A percentile compares a stretch with the other conserved stretches of the same genome.
These are phyloP conservation scores for Oscheius sp. DNA, from an alignment of 2,888 invertebrate genomes.

Conservation along the genomic window DNA sequence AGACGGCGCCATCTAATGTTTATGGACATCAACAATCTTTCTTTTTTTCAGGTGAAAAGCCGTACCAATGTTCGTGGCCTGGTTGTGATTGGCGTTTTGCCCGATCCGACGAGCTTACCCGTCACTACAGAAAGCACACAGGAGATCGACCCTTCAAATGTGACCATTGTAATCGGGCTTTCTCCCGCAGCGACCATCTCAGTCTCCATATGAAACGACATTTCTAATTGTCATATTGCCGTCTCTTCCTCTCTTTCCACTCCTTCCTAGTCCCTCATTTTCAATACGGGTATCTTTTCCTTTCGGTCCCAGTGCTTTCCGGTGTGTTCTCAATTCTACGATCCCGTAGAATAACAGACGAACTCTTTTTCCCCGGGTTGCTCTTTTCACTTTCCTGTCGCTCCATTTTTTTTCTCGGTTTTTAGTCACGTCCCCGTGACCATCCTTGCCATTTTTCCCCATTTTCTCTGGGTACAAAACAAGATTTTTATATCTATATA, in stretches of 20 bases:
- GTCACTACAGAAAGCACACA: constrained; percentile 75
- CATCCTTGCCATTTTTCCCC: constrained; percentile 20
- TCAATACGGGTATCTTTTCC: constrained; percentile 10
- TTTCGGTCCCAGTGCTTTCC: constrained; percentile 15
- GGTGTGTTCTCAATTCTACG: constrained; percentile 17
- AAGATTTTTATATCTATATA: background rate
- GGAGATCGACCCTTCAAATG: constrained; percentile 81
- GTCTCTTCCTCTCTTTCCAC: constrained; percentile 12
- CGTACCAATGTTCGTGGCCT: constrained; percentile 69
- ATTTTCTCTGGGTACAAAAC: constrained; percentile 19
- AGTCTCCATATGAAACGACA: constrained; percentile 64
- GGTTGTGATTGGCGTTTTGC: constrained; percentile 72
- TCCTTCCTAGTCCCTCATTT: background rate
- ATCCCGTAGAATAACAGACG: background rate
- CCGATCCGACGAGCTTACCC: constrained; percentile 62
- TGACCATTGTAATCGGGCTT: constrained; percentile 79
- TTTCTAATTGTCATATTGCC: constrained; percentile 26
- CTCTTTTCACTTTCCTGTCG: constrained; percentile 22
- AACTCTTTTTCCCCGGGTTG: constrained; percentile 5
- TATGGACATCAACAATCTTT: background rate
- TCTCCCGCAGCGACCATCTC: constrained; percentile 80
- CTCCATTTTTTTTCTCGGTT: constrained; percentile 1
- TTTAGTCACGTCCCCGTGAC: constrained; percentile 29
- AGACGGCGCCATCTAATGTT: background rate
- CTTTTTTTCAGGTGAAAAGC: constrained; percentile 71